Evolutionary conservation across 2,888 invertebrate species (phyloP).

Genomic region (Aspidiotus destructor): DNA sequence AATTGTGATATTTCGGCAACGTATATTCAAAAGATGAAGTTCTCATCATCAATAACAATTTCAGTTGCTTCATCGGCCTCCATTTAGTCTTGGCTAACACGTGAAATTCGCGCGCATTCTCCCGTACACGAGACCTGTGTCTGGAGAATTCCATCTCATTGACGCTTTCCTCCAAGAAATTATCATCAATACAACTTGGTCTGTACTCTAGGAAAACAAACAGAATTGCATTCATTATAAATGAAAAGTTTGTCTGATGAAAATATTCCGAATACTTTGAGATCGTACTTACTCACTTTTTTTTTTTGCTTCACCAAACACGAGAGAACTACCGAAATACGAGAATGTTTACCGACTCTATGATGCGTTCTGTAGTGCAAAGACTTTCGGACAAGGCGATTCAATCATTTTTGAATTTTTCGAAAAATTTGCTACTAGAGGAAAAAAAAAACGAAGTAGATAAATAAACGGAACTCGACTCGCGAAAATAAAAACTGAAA

Average conservation of each 20-base stretch:
- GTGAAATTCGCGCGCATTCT: background rate
- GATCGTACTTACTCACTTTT: too few species aligned
- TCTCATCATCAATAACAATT: constrained; percentile 1
- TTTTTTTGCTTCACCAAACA: too few species aligned
- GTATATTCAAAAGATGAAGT: background rate
- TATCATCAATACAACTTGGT: background rate
- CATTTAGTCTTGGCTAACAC: background rate
- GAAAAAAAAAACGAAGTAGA: background rate
- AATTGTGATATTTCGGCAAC: background rate
- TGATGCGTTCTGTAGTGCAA: too few species aligned
- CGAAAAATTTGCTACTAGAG: background rate
- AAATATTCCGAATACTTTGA: too few species aligned
- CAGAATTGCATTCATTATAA: background rate
- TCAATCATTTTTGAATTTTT: too few species aligned
- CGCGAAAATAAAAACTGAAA: background rate
- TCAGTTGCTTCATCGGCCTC: background rate
- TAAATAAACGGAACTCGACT: background rate
- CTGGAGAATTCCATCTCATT: background rate
- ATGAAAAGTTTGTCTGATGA: background rate
- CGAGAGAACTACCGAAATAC: too few species aligned
- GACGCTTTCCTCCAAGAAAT: background rate
- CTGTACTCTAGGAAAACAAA: background rate
- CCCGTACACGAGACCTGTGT: background rate
- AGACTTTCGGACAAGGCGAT: too few species aligned
- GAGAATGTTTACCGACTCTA: too few species aligned